These are phyloP conservation scores for Cydia strobilella DNA, from an alignment of 1,140 invertebrate genomes.

Conservation along the genomic window DNA sequence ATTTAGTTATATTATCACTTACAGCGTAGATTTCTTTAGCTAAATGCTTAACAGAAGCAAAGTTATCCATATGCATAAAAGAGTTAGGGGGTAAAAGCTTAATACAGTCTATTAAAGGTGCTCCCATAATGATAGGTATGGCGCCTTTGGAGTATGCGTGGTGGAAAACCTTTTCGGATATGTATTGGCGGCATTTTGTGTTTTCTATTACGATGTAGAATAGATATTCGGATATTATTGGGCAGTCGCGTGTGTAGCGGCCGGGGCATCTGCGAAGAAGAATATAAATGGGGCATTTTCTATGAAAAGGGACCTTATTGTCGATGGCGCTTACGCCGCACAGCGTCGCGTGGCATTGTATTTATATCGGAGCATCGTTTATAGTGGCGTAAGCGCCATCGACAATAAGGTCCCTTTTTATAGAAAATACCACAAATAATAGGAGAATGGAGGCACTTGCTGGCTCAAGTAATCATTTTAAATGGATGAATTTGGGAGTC, in stretches of 20 bases:
- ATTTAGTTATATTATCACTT: conserved; percentile 44
- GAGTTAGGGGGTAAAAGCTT: conserved; percentile 81
- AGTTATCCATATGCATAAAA: conserved; percentile 88
- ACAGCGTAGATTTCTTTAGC: conserved; percentile 78
- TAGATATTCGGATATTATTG: conserved; percentile 79
- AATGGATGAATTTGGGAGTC: no score
- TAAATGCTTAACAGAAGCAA: conserved; percentile 81
- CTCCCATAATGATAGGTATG: conserved; percentile 85
- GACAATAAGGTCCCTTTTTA: no score
- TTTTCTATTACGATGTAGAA: conserved; percentile 89
- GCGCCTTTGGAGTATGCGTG: conserved; percentile 80
- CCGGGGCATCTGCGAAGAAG: conserved; percentile 77
- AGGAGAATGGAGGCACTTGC: not conserved
- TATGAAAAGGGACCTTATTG: no score
- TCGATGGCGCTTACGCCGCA: no score
- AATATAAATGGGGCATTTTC: no score
- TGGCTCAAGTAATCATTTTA: no score
- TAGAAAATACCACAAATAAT: no score
- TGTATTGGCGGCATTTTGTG: conserved; percentile 82
- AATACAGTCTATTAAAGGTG: conserved; percentile 71
- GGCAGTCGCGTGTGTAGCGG: conserved; percentile 79
- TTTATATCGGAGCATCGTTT: no score
- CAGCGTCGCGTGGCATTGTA: no score
- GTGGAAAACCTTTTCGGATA: conserved; percentile 85
- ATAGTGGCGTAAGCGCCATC: no score